Percentiles rank a stretch among this genome's conserved stretches.
Conservation (phyloP, 1,140 invertebrate genomes). For the Anoplophora glabripennis region DNA sequence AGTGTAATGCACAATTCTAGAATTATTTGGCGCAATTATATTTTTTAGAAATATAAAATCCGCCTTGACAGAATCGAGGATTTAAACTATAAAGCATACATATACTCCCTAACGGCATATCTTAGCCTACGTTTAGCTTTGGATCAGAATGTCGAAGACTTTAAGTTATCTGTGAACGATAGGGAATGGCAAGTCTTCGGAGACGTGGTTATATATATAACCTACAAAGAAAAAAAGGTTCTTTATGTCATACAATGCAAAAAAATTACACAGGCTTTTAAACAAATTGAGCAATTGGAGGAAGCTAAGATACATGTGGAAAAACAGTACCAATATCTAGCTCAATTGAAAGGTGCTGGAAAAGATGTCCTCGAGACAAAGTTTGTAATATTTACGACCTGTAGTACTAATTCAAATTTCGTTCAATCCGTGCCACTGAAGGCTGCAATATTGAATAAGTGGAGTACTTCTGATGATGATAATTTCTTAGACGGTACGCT, state of each 20-base stretch:
- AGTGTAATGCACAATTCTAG: background rate
- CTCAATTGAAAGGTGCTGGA: background rate
- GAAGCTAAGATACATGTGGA: conserved; percentile 4
- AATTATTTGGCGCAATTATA: background rate
- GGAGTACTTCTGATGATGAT: background rate
- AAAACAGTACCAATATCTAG: conserved; percentile 2
- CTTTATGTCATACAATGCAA: conserved; percentile 9
- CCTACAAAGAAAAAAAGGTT: background rate
- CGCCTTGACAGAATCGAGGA: background rate
- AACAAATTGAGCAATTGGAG: background rate
- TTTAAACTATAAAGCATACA: background rate
- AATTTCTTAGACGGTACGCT: background rate
- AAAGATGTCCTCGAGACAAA: background rate
- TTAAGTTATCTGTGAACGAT: conserved; percentile 8
- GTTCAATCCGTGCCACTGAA: background rate
- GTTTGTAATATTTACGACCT: conserved; percentile 8
- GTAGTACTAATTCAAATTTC: conserved; percentile 6
- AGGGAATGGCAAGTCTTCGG: conserved; percentile 8
- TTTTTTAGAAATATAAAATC: conserved; percentile 16
- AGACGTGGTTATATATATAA: conserved; percentile 1
- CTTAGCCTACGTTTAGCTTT: conserved; percentile 7
- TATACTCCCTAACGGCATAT: background rate
- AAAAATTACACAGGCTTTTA: background rate
- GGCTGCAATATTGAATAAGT: background rate
- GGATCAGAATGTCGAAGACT: background rate